Base-by-base conservation (phyloP, 2,888 invertebrate species). In the Drosophila histrio region DNA sequence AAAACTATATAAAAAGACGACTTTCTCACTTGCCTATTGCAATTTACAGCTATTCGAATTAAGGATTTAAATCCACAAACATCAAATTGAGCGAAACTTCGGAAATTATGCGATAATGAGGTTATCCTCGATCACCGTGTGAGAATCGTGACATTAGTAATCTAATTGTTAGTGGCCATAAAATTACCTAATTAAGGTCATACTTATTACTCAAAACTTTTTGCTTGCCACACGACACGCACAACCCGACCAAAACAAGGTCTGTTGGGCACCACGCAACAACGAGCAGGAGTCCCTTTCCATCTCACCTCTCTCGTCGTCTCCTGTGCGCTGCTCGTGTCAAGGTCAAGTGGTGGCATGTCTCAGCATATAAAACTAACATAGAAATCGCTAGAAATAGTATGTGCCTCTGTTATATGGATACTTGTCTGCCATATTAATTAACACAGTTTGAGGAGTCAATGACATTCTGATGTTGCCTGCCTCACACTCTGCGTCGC, bases 181-280 rank as follows among this genome's bases (percentile, higher is more conserved):
- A 84, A 84, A 84, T 83, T 79, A 84, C 79, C 80, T 84, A 83
- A 84, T 84, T 84, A 77, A 74, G 79, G 83, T 84, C 74, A 81
- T 73, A 82, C 80, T 77, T 81, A 79, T 75, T 83, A 80, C 78
- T 71, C 71, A 69, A 84, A 72, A 68, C 46, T 72, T 54, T 74
- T 60, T 64, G 61, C 57, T 32, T 47, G 62, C 9, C 56, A 43
- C 53, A 68, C 58, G 44, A 61, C 75, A 66, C 69, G 64, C 85
- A 64, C 66, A 30, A 24, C 3, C 11, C 32, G 50, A 39, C 13
- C 46, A 34, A 34, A 49, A 28, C 6, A 30, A 11, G 8, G 22
- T 44, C 4, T n/a, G 26, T 58, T 50, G 2, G 7, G 38, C 6
- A 39, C 70, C 73, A 70, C 73, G 73, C 70, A 66, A 73, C 21